Percentiles rank a stretch among this genome's conserved stretches.
Evolutionary conservation across 1,140 invertebrate species (phyloP).

Genomic region (Artemia franciscana): DNA sequence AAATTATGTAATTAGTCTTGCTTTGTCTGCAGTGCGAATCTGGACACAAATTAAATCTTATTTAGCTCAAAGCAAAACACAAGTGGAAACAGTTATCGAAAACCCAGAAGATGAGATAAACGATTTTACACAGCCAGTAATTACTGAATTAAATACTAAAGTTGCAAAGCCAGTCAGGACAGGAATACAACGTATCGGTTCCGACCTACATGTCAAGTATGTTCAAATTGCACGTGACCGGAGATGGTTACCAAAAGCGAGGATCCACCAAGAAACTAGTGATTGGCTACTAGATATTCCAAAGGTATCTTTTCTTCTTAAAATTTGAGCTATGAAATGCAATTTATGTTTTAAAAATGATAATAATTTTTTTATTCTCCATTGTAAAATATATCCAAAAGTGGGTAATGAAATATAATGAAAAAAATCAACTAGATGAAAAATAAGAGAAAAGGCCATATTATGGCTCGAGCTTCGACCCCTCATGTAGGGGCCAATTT

Average conservation of each 20-base stretch:
- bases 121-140: background rate
- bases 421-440: too few relatives aligned
- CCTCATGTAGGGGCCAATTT: too few relatives aligned
- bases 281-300: conserved; percentile 2
- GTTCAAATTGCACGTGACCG: background rate
- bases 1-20: background rate
- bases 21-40: background rate
- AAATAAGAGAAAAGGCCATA: too few relatives aligned
- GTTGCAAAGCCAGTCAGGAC: background rate
- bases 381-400: too few relatives aligned
- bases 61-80: background rate
- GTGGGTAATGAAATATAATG: too few relatives aligned
- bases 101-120: background rate
- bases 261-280: background rate
- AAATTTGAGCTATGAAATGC: too few relatives aligned
- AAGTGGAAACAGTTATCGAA: background rate
- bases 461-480: too few relatives aligned
- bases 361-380: too few relatives aligned
- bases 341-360: too few relatives aligned
- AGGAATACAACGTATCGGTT: background rate
- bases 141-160: background rate
- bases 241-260: conserved; percentile 1
- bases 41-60: background rate
- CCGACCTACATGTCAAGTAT: background rate
- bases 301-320: conserved; percentile 5